Percentiles rank a stretch among this genome's conserved stretches.
Conservation (phyloP, 2,797 vertebrate species). For the Cheirogaleus major region DNA sequence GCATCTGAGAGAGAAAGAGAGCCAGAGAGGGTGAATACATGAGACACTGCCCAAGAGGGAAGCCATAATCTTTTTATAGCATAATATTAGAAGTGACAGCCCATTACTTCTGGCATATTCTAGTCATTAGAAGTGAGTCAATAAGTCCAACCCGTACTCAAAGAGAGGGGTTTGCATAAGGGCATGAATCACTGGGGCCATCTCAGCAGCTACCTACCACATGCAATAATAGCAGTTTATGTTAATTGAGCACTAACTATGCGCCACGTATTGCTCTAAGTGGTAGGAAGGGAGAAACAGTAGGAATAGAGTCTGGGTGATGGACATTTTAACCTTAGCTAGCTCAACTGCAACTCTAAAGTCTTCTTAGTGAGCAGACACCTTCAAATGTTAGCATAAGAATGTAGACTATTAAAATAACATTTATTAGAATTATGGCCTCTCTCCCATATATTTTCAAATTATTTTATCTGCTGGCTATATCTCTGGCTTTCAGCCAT, state of each 20-base stretch:
- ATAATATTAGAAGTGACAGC: background rate
- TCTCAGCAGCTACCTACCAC: background rate
- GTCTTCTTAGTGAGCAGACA: background rate
- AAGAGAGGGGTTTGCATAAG: background rate
- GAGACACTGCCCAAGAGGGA: background rate
- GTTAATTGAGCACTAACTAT: background rate
- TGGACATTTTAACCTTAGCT: background rate
- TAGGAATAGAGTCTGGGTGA: background rate
- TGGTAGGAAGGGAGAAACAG: background rate
- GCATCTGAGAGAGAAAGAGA: background rate
- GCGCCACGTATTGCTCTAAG: background rate
- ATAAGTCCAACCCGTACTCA: background rate
- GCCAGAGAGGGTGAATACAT: background rate
- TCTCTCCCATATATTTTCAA: slow-evolving; percentile 43
- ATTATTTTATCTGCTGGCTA: slow-evolving; percentile 22
- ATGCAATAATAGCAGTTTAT: background rate
- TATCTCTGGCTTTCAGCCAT: slow-evolving; percentile 48
- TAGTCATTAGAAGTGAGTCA: background rate
- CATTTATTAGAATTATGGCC: background rate
- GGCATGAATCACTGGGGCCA: background rate
- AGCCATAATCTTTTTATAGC: background rate
- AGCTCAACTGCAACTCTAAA: background rate
- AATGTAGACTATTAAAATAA: slow-evolving; percentile 30
- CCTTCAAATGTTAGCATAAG: slow-evolving; percentile 1
- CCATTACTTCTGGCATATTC: slow-evolving; percentile 1